Conservation (phyloP, 64 coral and sea anemone species). For the Actinia equina region DNA sequence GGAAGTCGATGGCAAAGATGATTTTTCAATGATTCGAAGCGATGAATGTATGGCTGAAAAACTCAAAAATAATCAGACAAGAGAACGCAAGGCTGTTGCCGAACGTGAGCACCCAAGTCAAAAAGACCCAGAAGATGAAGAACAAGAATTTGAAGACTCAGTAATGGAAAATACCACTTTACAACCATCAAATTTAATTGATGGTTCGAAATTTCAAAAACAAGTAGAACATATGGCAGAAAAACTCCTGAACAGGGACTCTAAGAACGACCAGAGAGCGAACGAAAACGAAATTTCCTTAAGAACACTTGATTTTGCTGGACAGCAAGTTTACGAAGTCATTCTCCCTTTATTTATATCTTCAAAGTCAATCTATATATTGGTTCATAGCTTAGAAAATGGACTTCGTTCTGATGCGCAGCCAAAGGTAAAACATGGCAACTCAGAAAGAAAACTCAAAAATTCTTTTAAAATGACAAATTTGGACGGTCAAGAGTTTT, state of each 20-base stretch:
- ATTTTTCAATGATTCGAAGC: background rate
- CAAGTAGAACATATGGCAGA: background rate
- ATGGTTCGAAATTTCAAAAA: background rate
- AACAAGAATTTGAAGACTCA: background rate
- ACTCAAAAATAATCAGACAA: background rate
- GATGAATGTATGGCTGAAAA: background rate
- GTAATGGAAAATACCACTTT: background rate
- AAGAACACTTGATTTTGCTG: slow-evolving; percentile 4
- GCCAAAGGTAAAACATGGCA: background rate
- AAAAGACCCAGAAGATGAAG: background rate
- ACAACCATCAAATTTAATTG: background rate
- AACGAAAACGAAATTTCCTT: background rate
- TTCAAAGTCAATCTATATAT: background rate
- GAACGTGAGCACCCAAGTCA: background rate
- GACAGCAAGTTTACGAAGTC: background rate
- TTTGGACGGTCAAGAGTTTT: background rate
- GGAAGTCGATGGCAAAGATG: background rate
- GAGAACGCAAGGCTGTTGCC: background rate
- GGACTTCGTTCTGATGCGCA: background rate
- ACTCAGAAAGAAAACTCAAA: background rate
- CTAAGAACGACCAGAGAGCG: background rate
- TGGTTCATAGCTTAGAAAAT: background rate
- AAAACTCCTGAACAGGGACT: background rate
- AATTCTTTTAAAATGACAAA: background rate
- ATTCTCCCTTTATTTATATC: slow-evolving; percentile 3